Base-by-base conservation (phyloP, 2,797 vertebrate genomes). In the Dendrocincla fuliginosa region DNA sequence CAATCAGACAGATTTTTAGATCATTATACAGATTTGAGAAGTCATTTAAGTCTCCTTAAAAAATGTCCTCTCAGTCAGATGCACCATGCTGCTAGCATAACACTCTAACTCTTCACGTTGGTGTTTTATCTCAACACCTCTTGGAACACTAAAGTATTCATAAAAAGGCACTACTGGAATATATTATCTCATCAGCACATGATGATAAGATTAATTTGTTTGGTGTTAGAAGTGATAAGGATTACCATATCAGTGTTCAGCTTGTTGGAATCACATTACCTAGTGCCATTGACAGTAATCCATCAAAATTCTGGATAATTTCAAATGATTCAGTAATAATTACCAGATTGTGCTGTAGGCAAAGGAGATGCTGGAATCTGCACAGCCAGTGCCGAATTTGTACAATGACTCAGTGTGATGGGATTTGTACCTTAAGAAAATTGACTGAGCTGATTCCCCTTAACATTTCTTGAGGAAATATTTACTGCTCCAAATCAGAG, bases 151-250 rank as follows among this genome's bases (percentile, higher is more conserved):
- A 91, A 49, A 93, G 83, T 77, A 82, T 46, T 84, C 35, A 87
- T 56, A n/a, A 94, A 95, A 84, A 89, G 24, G 13, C 68, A 56
- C 55, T 73, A n/a, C 76, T 95, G 63, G 79, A 94, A 91, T 74
- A 91, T 16, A 47, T 95, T 93, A 92, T 95, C 85, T 96, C 90
- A 96, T 77, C 84, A 93, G 75, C 19, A 88, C 64, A 61, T 12
- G 37, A 46, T 71, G 79, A 88, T 96, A 89, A 93, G 85, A 90
- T 84, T 92, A 93, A 95, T 73, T 52, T 82, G 77, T 93, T 86
- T 91, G 49, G 55, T 39, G 6, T 82, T 84, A 85, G 57, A 76
- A 87, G 63, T 28, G 77, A 89, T 96, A 93, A 90, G 77, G 71
- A 83, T 94, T 93, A 70, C 65, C 17, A 3, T 89, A 94, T 90